Conservation (phyloP, 2,888 invertebrate genomes). For the Epinotia nisella region DNA sequence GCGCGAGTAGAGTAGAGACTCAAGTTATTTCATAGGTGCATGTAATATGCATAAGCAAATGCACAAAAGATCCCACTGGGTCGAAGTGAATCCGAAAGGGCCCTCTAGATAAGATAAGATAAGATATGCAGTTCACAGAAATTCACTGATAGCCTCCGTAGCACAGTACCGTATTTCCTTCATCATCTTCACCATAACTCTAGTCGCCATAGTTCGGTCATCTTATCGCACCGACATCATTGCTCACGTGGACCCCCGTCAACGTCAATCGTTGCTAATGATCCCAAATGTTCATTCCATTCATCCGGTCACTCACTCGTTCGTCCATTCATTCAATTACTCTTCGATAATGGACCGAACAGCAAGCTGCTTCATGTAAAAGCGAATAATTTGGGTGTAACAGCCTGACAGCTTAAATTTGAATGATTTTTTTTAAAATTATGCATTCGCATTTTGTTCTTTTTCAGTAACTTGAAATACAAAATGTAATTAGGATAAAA, state of each 20-base stretch:
- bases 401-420: not conserved
- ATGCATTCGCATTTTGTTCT: not conserved
- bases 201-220: not conserved
- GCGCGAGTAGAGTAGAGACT: no score
- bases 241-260: constrained; percentile 33
- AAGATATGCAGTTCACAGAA: no score
- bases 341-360: constrained; percentile 18
- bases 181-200: constrained; percentile 4
- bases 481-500: not conserved
- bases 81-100: no score
- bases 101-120: no score
- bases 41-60: no score
- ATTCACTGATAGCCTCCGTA: not conserved
- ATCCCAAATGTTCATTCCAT: constrained; percentile 28
- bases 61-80: no score
- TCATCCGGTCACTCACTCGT: constrained; percentile 30
- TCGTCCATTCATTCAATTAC: constrained; percentile 42
- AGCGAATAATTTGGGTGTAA: not conserved
- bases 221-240: constrained; percentile 2
- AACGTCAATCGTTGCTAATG: constrained; percentile 34
- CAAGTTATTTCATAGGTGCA: no score
- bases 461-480: not conserved
- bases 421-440: not conserved
- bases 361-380: constrained; percentile 4
- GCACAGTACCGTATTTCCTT: not conserved